Base-by-base conservation (phyloP, 2,888 invertebrate genomes). In the Morpho helenor region DNA sequence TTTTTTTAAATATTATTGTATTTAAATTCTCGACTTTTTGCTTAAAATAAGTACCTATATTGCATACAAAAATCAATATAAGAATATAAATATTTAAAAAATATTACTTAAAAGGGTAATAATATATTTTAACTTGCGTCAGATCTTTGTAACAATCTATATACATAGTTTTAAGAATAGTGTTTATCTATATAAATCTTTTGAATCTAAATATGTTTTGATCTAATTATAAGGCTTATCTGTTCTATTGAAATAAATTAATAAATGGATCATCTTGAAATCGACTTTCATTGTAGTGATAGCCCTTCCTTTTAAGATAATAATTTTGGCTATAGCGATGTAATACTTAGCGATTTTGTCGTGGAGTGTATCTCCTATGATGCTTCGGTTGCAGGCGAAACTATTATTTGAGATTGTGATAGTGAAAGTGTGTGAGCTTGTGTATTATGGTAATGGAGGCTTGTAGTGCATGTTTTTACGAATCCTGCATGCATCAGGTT, bases 241-340 rank as follows among this genome's bases (percentile, higher is more conserved):
- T 79, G 82, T 83, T 82, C 87, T 87, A 82, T 75, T 76, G 78
- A 79, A 78, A 82, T 72, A 79, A 83, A 82, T 82, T 75, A 88
- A 86, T 87, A 86, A 88, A 87, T 80, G 77, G 79, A 82, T 87
- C 76, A 88, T 84, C 82, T 83, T 79, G 71, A 81, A 82, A 71
- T 77, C 52, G 75, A 44, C 74, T 89, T 89, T 89, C 57, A 87
- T 82, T 87, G 73, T n/a, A 43, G n/a, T 43, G 3, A 43, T 10
- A 45, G 10, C 45, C 10, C 7, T 45, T 10, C 10, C 10, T 10
- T 9, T 8, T 7, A 43, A 43, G 8, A n/a, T 43, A n/a, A 3
- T 43, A 42, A 8, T 7, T 43, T 43, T 2, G 3, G 43, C 3
- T 43, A n/a, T 43, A 2, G 8, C 43, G 8, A n/a, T 43, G 43